Evolutionary conservation across 1,140 invertebrate species (phyloP).

Genomic region (Drosophila lini): DNA sequence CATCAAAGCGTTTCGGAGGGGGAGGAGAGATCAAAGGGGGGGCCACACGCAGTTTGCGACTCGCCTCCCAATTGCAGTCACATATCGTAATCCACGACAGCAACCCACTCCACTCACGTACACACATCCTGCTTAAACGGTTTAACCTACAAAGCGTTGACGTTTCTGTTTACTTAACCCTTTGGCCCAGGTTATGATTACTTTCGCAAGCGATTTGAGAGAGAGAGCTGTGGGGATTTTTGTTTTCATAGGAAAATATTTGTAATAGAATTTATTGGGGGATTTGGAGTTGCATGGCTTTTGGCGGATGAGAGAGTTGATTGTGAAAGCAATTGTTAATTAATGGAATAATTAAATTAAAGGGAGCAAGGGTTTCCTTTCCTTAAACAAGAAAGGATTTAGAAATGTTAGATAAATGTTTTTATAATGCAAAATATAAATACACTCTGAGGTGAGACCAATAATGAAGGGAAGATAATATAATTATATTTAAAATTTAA

Average conservation of each 20-base stretch:
- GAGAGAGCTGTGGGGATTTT: slow-evolving; percentile 3
- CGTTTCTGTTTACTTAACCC: slow-evolving; percentile 47
- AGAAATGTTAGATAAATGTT: not conserved
- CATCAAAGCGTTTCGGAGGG: slow-evolving; percentile 48
- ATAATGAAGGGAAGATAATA: no score
- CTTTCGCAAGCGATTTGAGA: slow-evolving; percentile 33
- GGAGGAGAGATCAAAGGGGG: slow-evolving; percentile 67
- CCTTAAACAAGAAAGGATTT: not conserved
- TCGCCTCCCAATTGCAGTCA: slow-evolving; percentile 69
- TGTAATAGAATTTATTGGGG: slow-evolving; percentile 5
- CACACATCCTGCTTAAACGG: slow-evolving; percentile 72
- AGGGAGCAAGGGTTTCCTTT: not conserved
- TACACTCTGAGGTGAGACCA: no score
- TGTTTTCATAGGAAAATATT: slow-evolving; percentile 25
- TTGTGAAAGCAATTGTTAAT: slow-evolving; percentile 1
- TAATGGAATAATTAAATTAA: not conserved
- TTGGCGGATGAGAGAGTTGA: not conserved
- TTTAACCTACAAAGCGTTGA: slow-evolving; percentile 71
- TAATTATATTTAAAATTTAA: no score
- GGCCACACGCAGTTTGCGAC: slow-evolving; percentile 69
- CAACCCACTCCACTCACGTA: slow-evolving; percentile 19
- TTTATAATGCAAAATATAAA: no score
- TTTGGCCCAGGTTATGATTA: slow-evolving; percentile 38
- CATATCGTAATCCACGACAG: slow-evolving; percentile 20
- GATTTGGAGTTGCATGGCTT: slow-evolving; percentile 1